Percentiles rank a stretch among this genome's conserved stretches.
Evolutionary conservation across 2,797 vertebrate genomes (phyloP).

Genomic region (Pempheris klunzingeri): DNA sequence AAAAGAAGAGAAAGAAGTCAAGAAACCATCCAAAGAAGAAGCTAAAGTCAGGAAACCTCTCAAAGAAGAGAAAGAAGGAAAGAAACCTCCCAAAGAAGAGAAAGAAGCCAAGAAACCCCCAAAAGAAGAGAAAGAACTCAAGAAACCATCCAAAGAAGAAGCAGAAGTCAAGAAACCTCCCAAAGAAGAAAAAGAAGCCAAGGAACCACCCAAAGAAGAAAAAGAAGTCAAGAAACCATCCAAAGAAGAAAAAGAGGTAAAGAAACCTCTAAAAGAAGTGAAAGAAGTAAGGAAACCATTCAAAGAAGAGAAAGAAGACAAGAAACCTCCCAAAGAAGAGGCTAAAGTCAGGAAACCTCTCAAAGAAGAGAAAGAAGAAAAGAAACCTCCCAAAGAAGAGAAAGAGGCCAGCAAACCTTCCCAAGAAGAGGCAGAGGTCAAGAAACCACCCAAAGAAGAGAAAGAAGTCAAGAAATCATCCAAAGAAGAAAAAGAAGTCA

Average conservation of each 20-base stretch:
- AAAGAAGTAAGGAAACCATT: background rate
- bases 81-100: background rate
- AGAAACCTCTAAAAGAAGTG: background rate
- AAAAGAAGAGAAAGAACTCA: background rate
- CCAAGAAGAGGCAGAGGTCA: background rate
- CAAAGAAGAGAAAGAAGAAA: background rate
- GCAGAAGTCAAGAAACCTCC: background rate
- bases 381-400: background rate
- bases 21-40: background rate
- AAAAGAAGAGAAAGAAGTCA: background rate
- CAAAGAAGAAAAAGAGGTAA: background rate
- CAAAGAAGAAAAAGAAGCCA: background rate
- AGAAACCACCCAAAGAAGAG: background rate
- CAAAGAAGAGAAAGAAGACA: background rate
- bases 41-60: background rate
- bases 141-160: background rate
- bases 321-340: background rate
- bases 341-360: background rate
- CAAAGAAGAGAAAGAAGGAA: background rate
- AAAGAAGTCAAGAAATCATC: background rate
- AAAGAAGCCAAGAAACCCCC: background rate
- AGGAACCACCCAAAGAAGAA: background rate
- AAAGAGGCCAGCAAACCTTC: background rate
- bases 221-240: background rate
- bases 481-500: background rate